Base-by-base conservation (phyloP, 2,888 invertebrate genomes). In the Ceratothoa steindachneri region DNA sequence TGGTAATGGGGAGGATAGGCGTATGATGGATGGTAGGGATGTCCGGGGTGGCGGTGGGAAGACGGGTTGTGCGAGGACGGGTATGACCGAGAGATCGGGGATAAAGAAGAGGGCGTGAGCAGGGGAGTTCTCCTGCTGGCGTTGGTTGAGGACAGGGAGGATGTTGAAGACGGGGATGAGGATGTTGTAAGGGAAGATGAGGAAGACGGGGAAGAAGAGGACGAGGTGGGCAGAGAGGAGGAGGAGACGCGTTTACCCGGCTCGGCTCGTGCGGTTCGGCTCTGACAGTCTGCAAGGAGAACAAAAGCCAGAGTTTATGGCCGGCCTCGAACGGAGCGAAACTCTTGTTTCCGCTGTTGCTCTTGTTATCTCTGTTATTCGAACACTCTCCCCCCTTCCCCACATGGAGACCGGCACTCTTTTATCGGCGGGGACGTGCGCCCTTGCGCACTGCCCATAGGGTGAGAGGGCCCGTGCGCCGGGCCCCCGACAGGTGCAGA, bases 261-360 rank as follows among this genome's bases (percentile, higher is more conserved):
- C 77, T 77, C 77, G 71, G 72, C 70, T 70, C 77, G 75, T 70
- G 77, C 73, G 75, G 72, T 77, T 77, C 77, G 75, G 75, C 75
- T 89, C 88, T 89, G 89, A 88, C 88, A 89, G 88, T 89, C 89
- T 89, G 89, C 88, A 89, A 89, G 89, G 88, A 88, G 88, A 89
- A 89, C 88, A 88, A 74, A 75, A 73, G 73, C 71, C 72, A 68
- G 66, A 53, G 65, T 72, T 77, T 77, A 77, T 71, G 72, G 72
- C 72, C 77, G 74, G 66, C 69, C 72, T 60, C 22, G 24, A 60
- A 9, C 7, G 41, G 41, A 41, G 41, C 24, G 60, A 60, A 4
- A 24, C 12, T n/a, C n/a, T n/a, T n/a, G n/a, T n/a, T n/a, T n/a
- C n/a, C n/a, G n/a, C n/a, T n/a, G n/a, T n/a, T n/a, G n/a, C n/a